Conservation (phyloP, 1,140 invertebrate species). For the Neomicropteryx cornuta region DNA sequence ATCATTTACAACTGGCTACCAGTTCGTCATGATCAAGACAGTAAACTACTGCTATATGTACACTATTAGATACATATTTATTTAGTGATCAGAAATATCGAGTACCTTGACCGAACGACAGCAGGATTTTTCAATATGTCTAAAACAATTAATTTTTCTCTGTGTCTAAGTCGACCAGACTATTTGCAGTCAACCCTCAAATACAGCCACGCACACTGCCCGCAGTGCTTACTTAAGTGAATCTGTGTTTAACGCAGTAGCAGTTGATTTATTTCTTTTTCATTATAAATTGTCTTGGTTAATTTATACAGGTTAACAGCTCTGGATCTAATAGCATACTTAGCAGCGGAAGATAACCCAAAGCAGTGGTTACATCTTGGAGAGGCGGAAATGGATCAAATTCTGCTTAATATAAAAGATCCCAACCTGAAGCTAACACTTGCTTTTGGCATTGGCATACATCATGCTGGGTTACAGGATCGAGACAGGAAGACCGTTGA, state of each 20-base stretch:
- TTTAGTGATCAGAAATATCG: no score
- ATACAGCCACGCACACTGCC: no score
- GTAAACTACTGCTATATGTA: no score
- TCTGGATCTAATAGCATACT: constrained; percentile 87
- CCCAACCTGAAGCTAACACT: constrained; percentile 88
- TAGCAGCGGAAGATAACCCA: constrained; percentile 84
- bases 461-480: constrained; percentile 93
- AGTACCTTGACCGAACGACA: no score
- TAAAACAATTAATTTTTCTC: constrained; percentile 3
- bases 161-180: no score
- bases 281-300: no score
- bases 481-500: constrained; percentile 85
- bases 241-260: no score
- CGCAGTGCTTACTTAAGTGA: no score
- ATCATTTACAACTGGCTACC: no score
- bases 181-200: no score
- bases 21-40: no score
- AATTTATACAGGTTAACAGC: constrained; percentile 72
- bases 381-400: constrained; percentile 72
- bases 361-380: constrained; percentile 92
- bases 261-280: constrained; percentile 1
- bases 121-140: neutral
- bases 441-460: constrained; percentile 95
- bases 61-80: no score
- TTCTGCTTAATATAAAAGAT: constrained; percentile 72